Evolutionary conservation across 1,140 invertebrate genomes (phyloP).

Genomic region (Tribolium castaneum): DNA sequence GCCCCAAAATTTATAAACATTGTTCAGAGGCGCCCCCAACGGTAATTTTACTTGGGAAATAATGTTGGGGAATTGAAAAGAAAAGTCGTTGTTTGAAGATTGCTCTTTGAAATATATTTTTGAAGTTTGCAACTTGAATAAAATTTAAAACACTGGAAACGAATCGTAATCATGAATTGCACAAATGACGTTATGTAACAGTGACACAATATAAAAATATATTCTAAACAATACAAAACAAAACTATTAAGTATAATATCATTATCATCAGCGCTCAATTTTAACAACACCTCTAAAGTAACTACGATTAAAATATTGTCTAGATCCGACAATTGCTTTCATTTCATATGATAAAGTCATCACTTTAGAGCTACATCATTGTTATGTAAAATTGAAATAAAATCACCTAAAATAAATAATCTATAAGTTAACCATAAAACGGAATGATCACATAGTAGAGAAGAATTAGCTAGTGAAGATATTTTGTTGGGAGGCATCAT

Average conservation of each 20-base stretch:
- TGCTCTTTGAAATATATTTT: slow-evolving; percentile 25
- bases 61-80: background rate
- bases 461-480: slow-evolving; percentile 73
- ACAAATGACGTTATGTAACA: slow-evolving; percentile 14
- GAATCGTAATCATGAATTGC: background rate
- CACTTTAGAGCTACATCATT: slow-evolving; percentile 45
- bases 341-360: slow-evolving; percentile 11
- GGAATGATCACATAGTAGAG: slow-evolving; percentile 29
- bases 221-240: slow-evolving; percentile 33
- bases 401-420: slow-evolving; percentile 35
- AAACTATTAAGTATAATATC: slow-evolving; percentile 42
- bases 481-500: slow-evolving; percentile 86
- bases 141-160: slow-evolving; percentile 6
- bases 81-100: background rate
- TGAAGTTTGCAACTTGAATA: slow-evolving; percentile 7
- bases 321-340: slow-evolving; percentile 12
- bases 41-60: too few relatives aligned
- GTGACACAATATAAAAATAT: slow-evolving; percentile 36
- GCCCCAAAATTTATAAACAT: too few relatives aligned
- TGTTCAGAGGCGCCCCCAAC: too few relatives aligned
- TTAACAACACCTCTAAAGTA: slow-evolving; percentile 43
- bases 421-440: slow-evolving; percentile 37
- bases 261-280: slow-evolving; percentile 42
- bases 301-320: slow-evolving; percentile 30
- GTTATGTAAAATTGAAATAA: slow-evolving; percentile 44